Evolutionary conservation across 2,113 vertebrate genomes (phyloP), one percentile per base, ranked within the genome.

Genomic region (Neotragus moschatus): DNA sequence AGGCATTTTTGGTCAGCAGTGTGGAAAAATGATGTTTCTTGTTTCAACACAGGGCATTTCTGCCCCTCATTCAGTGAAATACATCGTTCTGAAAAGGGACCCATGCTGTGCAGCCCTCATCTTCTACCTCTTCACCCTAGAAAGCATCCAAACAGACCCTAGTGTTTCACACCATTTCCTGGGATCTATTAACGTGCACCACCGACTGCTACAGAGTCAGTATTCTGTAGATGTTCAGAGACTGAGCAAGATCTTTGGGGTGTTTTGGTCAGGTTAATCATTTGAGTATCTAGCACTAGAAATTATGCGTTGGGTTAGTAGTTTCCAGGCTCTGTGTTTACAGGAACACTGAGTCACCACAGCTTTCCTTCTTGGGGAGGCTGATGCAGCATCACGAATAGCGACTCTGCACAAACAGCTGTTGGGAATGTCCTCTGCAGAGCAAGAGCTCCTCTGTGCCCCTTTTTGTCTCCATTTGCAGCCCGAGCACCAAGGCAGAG

Each of bases 261-360:
- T 90, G 55, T 56, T 95, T 92, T 81, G 63, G 86, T 92, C 49
- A 77, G 60, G 87, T 45, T 82, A 56, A 61, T 88, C 77, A 75
- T 55, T 36, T 94, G 89, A 88, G 49, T 53, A 30, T 49, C 70
- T 66, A 66, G 43, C 47, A 30, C 39, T 70, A 95, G 61, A 91
- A 94, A 87, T 10, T 58, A 75, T 80, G 86, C 58, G 96, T 93
- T 93, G 96, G 84, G 75, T 91, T 80, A 73, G 47, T 84, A 58
- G 75, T 77, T 90, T 95, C 25, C 51, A 91, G 12, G 8, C 39
- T 90, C 79, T 77, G 26, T 60, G 66, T 79, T 95, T 91, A 87
- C 7, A 91, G 26, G 73, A 87, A 91, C 58, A 81, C 26, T 25
- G 61, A 92, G 43, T 94, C 51, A 88, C 61, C 45, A 49, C 14